Evolutionary conservation across 2,888 invertebrate genomes (phyloP), one percentile per base, ranked within the genome.

Genomic region (Tuta absoluta): DNA sequence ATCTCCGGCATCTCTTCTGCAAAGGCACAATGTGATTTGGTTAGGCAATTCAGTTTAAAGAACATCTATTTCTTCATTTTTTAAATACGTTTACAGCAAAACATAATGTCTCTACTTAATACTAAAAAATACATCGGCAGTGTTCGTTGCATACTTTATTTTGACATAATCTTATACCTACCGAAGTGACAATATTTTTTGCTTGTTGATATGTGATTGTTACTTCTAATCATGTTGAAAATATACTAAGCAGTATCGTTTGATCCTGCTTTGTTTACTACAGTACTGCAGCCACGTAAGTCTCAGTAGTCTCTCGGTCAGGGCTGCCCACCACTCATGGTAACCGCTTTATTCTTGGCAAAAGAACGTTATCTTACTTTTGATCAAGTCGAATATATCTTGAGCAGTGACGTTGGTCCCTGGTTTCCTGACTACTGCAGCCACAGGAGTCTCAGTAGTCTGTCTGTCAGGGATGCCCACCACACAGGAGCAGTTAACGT

Each of bases 371-470:
- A 51, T 65, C 73, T 67, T 72, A 84, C 84, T 72, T 73, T 70
- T 78, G n/a, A 84, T 64, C 63, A 80, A 67, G 38, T 77, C 72
- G 59, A 77, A 79, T 14, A 85, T 76, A 24, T 85, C 81, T 48
- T 79, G 65, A 1, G 80, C 67, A 2, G 78, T 68, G 28, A 83
- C 57, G 8, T 69, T 67, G 33, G 65, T 67, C 0, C 74, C 78
- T 2, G 74, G 73, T 37, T 72, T 75, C 58, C 63, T 76, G 37
- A 76, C 67, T 11, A 84, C 67, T 11, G 78, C 83, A 1, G 79
- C 81, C 0, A 82, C 72, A 0, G 82, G 81, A 19, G 77, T 65
- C 63, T 83, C 81, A 69, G 73, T 71, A 38, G 69, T 73, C 0
- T 73, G 68, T 0, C 65, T 62, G 17, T 79, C 72, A 0, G 82